Conservation (phyloP, 2,797 vertebrate genomes). For the Schizopygopsis malacanthus region DNA sequence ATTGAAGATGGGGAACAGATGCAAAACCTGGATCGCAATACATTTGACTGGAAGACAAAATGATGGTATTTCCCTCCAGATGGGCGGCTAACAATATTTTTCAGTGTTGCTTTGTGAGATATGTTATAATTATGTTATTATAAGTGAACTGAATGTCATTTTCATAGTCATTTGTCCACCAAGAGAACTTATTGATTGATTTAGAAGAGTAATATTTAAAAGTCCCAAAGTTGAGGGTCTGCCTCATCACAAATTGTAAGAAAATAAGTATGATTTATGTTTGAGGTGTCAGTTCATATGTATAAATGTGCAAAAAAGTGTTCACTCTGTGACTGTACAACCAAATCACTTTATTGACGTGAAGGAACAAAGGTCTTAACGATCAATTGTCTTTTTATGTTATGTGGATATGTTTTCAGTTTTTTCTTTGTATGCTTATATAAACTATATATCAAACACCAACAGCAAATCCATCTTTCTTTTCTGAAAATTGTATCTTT, state of each 20-base stretch:
- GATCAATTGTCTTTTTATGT: neutral
- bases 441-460: conserved; percentile 4
- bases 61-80: conserved; percentile 20
- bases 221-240: neutral
- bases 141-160: neutral
- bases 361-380: neutral
- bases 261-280: neutral
- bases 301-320: neutral
- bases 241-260: neutral
- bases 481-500: neutral
- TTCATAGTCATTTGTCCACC: neutral
- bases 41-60: conserved; percentile 7
- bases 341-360: neutral
- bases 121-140: conserved; percentile 21
- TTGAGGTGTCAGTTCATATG: neutral
- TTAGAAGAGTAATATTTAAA: conserved; percentile 4
- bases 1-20: conserved; percentile 15
- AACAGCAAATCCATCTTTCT: neutral
- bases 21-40: conserved; percentile 19
- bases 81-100: conserved; percentile 6
- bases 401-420: neutral
- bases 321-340: neutral
- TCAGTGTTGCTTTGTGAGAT: conserved; percentile 4
- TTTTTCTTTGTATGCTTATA: neutral
- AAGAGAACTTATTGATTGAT: neutral